A percentile compares a stretch with the other conserved stretches of the same genome.
phyloP scores from a whole-genome alignment of 2,797 vertebrate genomes.

The Pipistrellus pipistrellus region DNA sequence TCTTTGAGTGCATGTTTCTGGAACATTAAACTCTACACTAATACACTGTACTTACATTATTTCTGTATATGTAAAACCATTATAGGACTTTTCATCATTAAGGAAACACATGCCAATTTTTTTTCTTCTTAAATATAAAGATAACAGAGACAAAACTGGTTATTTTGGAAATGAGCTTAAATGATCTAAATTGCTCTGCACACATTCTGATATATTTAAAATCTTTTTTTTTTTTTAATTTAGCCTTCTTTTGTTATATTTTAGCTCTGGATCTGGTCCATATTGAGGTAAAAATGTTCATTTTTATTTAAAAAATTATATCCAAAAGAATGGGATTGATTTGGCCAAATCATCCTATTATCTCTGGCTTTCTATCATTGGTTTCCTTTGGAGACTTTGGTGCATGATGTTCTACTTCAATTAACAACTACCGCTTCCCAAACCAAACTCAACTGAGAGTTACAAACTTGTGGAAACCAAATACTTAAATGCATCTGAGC shows the following conservation, averaged over 20 bases:
- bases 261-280: not conserved
- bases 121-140: slow-evolving; percentile 34
- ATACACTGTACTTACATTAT: not conserved
- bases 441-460: slow-evolving; percentile 65
- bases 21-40: slow-evolving; percentile 69
- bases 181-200: slow-evolving; percentile 15
- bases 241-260: slow-evolving; percentile 54
- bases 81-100: slow-evolving; percentile 17
- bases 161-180: slow-evolving; percentile 28
- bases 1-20: slow-evolving; percentile 80
- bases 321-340: not conserved
- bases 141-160: slow-evolving; percentile 45
- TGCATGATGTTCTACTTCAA: slow-evolving; percentile 57
- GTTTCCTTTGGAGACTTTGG: slow-evolving; percentile 51
- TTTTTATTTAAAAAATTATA: slow-evolving; percentile 52
- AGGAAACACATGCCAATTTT: not conserved
- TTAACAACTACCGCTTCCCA: slow-evolving; percentile 70
- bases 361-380: slow-evolving; percentile 62
- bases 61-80: not conserved
- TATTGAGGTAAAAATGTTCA: slow-evolving; percentile 2
- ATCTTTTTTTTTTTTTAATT: not conserved
- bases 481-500: slow-evolving; percentile 61
- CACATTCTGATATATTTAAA: not conserved
- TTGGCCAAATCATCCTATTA: not conserved
- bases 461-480: slow-evolving; percentile 80